phyloP scores from a whole-genome alignment of 1,140 invertebrate genomes.

The Lasioglossum albipes region DNA sequence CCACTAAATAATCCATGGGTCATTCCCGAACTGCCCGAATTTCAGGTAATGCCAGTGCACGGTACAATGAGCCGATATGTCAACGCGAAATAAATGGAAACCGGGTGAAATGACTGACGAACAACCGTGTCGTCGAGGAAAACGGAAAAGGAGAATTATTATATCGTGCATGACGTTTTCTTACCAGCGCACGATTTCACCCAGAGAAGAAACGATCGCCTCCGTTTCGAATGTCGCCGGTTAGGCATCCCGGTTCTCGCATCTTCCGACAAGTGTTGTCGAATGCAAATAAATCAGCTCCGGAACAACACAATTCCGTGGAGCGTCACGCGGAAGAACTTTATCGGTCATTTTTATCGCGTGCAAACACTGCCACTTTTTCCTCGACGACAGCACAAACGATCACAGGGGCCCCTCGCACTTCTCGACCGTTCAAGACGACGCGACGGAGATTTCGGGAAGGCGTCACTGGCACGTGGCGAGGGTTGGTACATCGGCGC shows the following conservation, averaged over 20 bases:
- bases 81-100: background rate
- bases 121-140: background rate
- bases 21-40: constrained; percentile 39
- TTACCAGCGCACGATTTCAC: background rate
- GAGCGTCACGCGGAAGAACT: background rate
- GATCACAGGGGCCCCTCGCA: background rate
- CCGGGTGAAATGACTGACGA: background rate
- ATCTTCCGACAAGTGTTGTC: constrained; percentile 15
- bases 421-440: background rate
- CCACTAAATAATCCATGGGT: constrained; percentile 34
- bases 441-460: constrained; percentile 2
- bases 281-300: background rate
- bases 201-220: background rate
- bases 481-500: constrained; percentile 33
- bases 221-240: background rate
- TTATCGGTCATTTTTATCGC: constrained; percentile 41
- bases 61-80: constrained; percentile 9
- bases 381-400: constrained; percentile 7
- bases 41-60: constrained; percentile 11
- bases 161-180: background rate
- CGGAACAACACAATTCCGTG: constrained; percentile 16
- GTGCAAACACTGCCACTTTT: constrained; percentile 13
- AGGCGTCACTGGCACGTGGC: constrained; percentile 70
- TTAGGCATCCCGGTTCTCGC: constrained; percentile 29
- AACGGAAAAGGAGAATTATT: background rate